These are phyloP conservation scores for Pterostichus madidus DNA, from an alignment of 2,888 invertebrate species.

Conservation along the genomic window DNA sequence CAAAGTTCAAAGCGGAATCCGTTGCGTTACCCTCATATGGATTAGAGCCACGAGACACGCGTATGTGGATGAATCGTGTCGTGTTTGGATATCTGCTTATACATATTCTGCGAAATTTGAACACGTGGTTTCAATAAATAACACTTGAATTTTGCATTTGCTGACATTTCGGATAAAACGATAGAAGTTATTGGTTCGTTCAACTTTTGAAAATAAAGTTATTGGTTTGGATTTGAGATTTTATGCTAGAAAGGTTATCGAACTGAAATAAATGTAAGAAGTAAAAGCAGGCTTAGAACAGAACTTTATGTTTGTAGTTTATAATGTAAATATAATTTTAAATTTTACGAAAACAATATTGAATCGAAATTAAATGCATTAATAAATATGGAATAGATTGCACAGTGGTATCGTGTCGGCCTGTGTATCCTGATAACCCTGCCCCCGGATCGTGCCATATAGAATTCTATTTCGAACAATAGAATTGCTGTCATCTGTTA, in stretches of 20 bases:
- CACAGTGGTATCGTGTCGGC: too few species aligned
- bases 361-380: too few species aligned
- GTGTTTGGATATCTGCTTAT: constrained; percentile 27
- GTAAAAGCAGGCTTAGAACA: not conserved
- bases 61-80: constrained; percentile 6
- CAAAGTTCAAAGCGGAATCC: constrained; percentile 46
- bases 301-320: not conserved
- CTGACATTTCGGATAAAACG: constrained; percentile 31
- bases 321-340: too few species aligned
- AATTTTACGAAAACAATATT: too few species aligned
- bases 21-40: not conserved
- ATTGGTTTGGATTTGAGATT: not conserved
- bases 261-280: not conserved
- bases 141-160: constrained; percentile 16
- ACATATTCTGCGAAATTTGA: constrained; percentile 28
- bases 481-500: too few species aligned
- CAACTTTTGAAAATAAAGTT: constrained; percentile 40
- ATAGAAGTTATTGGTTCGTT: constrained; percentile 44
- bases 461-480: too few species aligned
- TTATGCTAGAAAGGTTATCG: not conserved
- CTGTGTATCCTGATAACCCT: too few species aligned
- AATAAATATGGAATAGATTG: too few species aligned
- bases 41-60: constrained; percentile 20
- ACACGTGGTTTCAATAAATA: constrained; percentile 33
- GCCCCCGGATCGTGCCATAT: too few species aligned